Conservation (phyloP, 2,797 vertebrate species). For the Buceros bicornis region DNA sequence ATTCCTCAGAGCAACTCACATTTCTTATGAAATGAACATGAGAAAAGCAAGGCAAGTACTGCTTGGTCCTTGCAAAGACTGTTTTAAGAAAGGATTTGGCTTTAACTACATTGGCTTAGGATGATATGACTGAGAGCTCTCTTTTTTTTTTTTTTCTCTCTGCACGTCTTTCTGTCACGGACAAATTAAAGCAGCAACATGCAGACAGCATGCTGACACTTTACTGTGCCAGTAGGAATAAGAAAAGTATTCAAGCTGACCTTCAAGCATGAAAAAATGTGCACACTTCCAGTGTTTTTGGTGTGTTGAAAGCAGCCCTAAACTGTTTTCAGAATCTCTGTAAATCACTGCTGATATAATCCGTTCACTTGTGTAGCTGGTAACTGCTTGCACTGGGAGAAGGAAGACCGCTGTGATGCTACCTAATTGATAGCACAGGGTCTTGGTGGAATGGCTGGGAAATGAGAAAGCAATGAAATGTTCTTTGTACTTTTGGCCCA, state of each 20-base stretch:
- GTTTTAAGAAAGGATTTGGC: background rate
- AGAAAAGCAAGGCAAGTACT: background rate
- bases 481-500: background rate
- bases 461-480: background rate
- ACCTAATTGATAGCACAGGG: background rate
- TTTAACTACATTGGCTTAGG: background rate
- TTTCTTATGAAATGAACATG: background rate
- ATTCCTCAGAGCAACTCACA: background rate
- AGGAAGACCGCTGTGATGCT: background rate
- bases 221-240: background rate
- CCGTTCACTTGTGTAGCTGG: background rate
- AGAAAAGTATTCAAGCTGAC: background rate
- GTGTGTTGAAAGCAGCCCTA: background rate
- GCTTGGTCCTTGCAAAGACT: background rate
- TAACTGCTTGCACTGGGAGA: background rate
- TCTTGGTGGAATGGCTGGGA: background rate
- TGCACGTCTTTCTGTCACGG: background rate
- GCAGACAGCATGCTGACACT: background rate
- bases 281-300: background rate
- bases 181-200: background rate
- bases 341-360: background rate
- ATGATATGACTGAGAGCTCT: background rate
- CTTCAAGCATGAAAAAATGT: background rate
- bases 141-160: background rate
- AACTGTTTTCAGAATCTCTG: background rate